phyloP scores from a whole-genome alignment of 2,888 invertebrate species.

The Hedychridium roseum region DNA sequence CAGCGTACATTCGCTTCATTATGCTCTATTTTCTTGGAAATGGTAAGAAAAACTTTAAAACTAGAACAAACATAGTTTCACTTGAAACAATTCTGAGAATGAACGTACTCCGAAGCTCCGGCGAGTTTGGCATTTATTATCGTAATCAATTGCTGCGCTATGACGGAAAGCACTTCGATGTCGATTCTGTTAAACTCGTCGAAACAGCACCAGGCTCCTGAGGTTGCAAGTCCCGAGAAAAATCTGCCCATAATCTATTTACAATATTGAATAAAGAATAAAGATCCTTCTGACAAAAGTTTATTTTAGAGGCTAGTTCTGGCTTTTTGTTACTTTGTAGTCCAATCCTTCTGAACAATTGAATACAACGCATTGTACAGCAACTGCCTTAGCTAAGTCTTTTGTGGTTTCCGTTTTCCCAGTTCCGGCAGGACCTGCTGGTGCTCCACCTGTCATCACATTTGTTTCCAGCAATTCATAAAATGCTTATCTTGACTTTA shows the following conservation, averaged over 20 bases:
- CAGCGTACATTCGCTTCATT: no score
- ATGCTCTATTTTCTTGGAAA: no score
- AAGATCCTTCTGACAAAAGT: neutral
- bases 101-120: conserved; percentile 66
- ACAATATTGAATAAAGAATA: neutral
- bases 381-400: conserved; percentile 86
- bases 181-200: conserved; percentile 93
- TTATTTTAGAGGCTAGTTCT: neutral
- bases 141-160: conserved; percentile 88
- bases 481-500: no score
- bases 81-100: conserved; percentile 29
- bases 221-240: conserved; percentile 88
- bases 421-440: conserved; percentile 88
- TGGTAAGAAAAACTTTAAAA: no score
- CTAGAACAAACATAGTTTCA: neutral
- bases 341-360: conserved; percentile 86
- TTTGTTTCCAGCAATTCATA: no score
- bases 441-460: conserved; percentile 81
- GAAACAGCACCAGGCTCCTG: conserved; percentile 93
- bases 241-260: conserved; percentile 89
- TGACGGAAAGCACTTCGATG: conserved; percentile 88
- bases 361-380: conserved; percentile 90
- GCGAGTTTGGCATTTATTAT: conserved; percentile 86
- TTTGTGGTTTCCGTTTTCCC: conserved; percentile 93
- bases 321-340: conserved; percentile 62